Evolutionary conservation across 2,888 invertebrate species (phyloP).

Genomic region (Parnassius orleans): DNA sequence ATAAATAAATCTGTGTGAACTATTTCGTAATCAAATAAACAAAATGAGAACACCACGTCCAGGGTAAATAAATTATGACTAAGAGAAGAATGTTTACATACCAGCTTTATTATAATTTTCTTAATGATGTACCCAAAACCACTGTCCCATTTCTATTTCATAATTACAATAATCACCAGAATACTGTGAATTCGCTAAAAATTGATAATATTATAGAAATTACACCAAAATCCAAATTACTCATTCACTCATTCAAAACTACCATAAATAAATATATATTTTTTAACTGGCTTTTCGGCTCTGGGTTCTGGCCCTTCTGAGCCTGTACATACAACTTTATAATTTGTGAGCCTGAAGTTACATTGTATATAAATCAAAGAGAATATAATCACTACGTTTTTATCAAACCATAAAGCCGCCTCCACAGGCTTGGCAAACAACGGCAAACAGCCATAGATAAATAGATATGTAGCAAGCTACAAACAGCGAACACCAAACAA

Average conservation of each 20-base stretch:
- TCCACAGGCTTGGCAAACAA: no score
- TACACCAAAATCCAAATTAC: neutral
- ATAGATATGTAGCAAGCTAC: no score
- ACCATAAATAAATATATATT: conserved; percentile 15
- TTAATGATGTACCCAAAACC: conserved; percentile 5
- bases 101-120: conserved; percentile 12
- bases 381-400: no score
- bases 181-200: conserved; percentile 2
- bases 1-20: neutral
- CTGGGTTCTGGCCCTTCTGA: no score
- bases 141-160: conserved; percentile 22
- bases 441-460: no score
- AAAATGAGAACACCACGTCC: conserved; percentile 8
- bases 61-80: neutral
- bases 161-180: neutral
- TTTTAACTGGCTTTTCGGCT: no score
- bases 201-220: conserved; percentile 20
- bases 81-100: conserved; percentile 13
- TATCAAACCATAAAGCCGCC: no score
- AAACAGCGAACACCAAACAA: no score
- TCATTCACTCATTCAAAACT: conserved; percentile 12
- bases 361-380: no score
- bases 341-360: no score
- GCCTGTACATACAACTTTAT: no score
- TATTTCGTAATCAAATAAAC: conserved; percentile 14